Evolutionary conservation across 1,140 invertebrate species (phyloP), one percentile per base, ranked within the genome.

Genomic region (Pseudachorutes palmiensis): DNA sequence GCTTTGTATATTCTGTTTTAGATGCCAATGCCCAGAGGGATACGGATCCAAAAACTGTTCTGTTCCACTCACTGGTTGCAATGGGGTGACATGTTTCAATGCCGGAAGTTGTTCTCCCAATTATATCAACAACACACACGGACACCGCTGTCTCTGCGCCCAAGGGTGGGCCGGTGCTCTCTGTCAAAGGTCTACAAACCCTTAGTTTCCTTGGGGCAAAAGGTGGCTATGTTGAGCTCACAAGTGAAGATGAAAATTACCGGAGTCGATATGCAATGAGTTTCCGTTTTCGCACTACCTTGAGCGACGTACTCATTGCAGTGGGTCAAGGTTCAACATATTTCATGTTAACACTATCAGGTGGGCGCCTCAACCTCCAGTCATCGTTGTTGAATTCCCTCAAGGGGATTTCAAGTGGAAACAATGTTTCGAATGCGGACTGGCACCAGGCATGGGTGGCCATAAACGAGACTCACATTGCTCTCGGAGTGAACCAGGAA

Each of bases 41-140:
- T 96, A 87, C 80, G 93, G 92, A 33, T 93, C 92, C 0, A 94
- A 92, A 77, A 96, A 96, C 79, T 97, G 94, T 78, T 91, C 89
- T 1, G 90, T 93, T 2, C 81, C 82, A 62, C 80, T 94, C 68
- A 82, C 80, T 60, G 92, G 89, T 1, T 94, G 92, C 77, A 77
- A 79, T 1, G 78, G 79, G 59, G 85, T 84, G 72, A 83, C 83
- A 0, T 98, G 94, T 79, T 78, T 85, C 33, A 92, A 96, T 80
- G 83, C 83, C 59, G 93, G 92, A 60, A 87, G 85, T 2, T 98
- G 94, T 77, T 83, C 81, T 72, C 89, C 92, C 0, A 90, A 87
- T 78, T 81, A 94, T 68, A 81, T 85, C 26, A 83, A 87, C 70
- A 89, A 92, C 77, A 87, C 83, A 5, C 92, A 94, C 75, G 81